Conservation (phyloP, 2,888 invertebrate species). For the Caenorhabditis parvicauda region DNA sequence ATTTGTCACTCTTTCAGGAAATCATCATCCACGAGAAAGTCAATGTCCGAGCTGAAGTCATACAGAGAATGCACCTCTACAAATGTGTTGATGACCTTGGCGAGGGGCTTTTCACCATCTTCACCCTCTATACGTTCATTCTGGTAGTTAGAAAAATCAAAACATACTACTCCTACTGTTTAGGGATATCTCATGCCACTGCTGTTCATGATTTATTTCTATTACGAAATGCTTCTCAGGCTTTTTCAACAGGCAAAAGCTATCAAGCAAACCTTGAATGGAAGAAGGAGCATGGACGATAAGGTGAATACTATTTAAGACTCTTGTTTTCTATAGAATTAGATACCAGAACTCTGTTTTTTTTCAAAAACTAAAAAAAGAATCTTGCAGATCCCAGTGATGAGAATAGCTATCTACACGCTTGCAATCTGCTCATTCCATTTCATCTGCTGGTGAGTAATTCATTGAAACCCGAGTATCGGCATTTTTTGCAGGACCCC, state of each 20-base stretch:
- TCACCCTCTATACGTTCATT: constrained; percentile 42
- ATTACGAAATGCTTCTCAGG: constrained; percentile 54
- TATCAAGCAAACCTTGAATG: constrained; percentile 26
- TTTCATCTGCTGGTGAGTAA: constrained; percentile 53
- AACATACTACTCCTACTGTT: neutral
- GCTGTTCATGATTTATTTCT: constrained; percentile 56
- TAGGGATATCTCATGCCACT: constrained; percentile 54
- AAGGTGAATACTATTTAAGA: constrained; percentile 14
- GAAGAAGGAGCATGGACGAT: constrained; percentile 28
- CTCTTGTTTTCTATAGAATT: neutral
- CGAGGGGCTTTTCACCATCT: constrained; percentile 34
- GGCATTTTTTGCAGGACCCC: constrained; percentile 39
- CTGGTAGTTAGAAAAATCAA: constrained; percentile 15
- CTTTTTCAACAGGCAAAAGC: constrained; percentile 50
- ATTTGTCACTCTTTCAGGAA: constrained; percentile 23
- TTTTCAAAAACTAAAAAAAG: neutral
- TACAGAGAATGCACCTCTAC: constrained; percentile 41
- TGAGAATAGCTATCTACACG: constrained; percentile 57
- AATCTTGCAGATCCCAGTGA: constrained; percentile 51
- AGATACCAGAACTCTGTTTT: neutral
- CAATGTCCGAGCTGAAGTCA: constrained; percentile 28
- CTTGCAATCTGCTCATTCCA: constrained; percentile 60
- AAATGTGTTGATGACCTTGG: constrained; percentile 50
- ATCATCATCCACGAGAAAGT: constrained; percentile 38
- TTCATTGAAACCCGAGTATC: neutral